Base-by-base conservation (phyloP, 2,888 invertebrate species). In the Drosophila neutralis region DNA sequence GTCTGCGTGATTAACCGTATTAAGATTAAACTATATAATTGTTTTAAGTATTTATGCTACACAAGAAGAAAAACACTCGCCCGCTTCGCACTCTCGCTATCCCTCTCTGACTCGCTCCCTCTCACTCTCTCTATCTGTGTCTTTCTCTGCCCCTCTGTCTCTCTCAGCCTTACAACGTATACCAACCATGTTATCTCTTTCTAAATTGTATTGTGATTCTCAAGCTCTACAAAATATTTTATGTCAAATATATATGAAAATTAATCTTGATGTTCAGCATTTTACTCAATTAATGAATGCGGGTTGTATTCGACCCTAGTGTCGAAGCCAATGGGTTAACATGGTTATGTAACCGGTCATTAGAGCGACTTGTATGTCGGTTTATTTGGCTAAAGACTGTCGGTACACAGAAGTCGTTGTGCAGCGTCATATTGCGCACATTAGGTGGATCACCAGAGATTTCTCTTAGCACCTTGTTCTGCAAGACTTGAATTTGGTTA, bases 241-340 rank as follows among this genome's bases (percentile, higher is more conserved):
- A 75, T 83, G 63, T 51, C 56, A 81, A 81, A 81, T 68, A 80
- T 57, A 69, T 70, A 71, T 73, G 54, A 78, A 79, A 71, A 69
- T 65, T 83, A 83, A 83, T 87, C 70, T 38, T 49, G 60, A n/a
- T 8, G 27, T 18, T 2, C 40, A n/a, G 13, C 40, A n/a, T 54
- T 33, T 54, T 45, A 45, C 45, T 45, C 21, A 36, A 18, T 48
- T 45, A 6, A 35, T 48, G 11, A 27, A 52, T 21, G 21, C 21
- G 21, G 21, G 21, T 21, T 21, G 21, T 21, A 21, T 21, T 21
- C 21, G 21, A 21, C 21, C 21, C 21, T 21, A 21, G 21, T 21
- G 21, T 21, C 21, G 21, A 21, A 21, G 21, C 21, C 21, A 21
- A 21, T 21, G 21, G 21, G 21, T 21, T 21, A 21, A 21, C 21